Evolutionary conservation across 2,888 invertebrate genomes (phyloP).

Genomic region (Caenorhabditis becei): DNA sequence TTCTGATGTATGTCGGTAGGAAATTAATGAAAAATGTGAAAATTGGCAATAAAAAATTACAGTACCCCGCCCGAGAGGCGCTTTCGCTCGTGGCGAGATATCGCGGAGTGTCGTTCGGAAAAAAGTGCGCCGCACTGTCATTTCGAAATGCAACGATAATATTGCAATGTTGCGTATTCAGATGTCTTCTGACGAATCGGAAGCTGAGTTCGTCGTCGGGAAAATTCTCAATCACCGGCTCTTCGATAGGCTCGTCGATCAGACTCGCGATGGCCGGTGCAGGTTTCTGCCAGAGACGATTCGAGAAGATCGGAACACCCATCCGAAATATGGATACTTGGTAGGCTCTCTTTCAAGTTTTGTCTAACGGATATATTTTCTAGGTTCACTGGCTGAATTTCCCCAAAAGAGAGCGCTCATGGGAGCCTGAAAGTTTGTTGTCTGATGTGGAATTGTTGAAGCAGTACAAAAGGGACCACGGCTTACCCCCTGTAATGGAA

Average conservation of each 20-base stretch:
- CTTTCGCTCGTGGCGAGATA: too few species aligned
- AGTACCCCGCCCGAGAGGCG: too few species aligned
- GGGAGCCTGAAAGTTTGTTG: constrained; percentile 61
- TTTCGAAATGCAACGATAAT: too few species aligned
- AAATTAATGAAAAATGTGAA: too few species aligned
- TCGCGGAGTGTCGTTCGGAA: too few species aligned
- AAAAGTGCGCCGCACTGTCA: too few species aligned
- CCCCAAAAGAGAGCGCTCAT: constrained; percentile 23
- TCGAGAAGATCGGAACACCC: background rate
- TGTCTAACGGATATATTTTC: background rate
- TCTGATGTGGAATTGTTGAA: constrained; percentile 2
- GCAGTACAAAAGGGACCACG: constrained; percentile 23
- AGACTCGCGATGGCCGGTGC: background rate
- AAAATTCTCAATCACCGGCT: background rate
- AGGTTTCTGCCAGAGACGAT: constrained; percentile 25
- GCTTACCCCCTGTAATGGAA: constrained; percentile 4
- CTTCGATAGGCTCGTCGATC: constrained; percentile 6
- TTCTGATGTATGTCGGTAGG: too few species aligned
- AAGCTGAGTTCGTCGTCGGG: constrained; percentile 19
- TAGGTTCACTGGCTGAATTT: constrained; percentile 56
- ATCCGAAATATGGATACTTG: constrained; percentile 46
- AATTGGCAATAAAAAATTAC: too few species aligned
- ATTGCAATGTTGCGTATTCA: background rate
- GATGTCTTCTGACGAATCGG: constrained; percentile 8
- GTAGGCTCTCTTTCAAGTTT: background rate